Percentiles rank a stretch among this genome's conserved stretches.
phyloP scores from a whole-genome alignment of 30 jellyfish, hydroid and myxozoan species.

The Phacellophora camtschatica region DNA sequence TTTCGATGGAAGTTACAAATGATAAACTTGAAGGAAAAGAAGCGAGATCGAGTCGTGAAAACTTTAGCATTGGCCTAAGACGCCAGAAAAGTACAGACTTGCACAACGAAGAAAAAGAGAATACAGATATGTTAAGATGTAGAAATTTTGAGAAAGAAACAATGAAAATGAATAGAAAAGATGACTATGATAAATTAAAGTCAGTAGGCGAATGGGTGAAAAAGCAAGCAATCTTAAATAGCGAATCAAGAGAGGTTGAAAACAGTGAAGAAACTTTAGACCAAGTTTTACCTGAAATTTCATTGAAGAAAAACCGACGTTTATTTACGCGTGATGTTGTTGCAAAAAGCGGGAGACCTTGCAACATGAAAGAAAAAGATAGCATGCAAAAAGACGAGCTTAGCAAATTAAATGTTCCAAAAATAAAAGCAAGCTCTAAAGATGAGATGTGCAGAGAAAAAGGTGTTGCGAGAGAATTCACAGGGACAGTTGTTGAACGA shows the following conservation, averaged over 20 bases:
- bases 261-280: neutral
- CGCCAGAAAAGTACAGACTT: neutral
- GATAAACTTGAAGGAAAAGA: neutral
- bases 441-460: too few relatives aligned
- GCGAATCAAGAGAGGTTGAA: neutral
- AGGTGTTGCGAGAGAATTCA: too few relatives aligned
- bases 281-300: conserved; percentile 1
- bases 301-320: neutral
- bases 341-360: neutral
- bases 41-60: neutral
- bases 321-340: neutral
- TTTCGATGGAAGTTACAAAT: neutral
- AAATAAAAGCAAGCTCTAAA: neutral
- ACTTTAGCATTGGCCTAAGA: neutral
- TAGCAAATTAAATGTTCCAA: neutral
- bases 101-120: neutral
- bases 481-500: too few relatives aligned
- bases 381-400: neutral
- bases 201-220: conserved; percentile 20
- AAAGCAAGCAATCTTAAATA: neutral
- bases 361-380: too few relatives aligned
- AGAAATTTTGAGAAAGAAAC: neutral
- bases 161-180: neutral
- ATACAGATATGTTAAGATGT: neutral
- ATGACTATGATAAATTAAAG: neutral